Conservation (phyloP, 2,888 invertebrate species). For the Graphium colonna region DNA sequence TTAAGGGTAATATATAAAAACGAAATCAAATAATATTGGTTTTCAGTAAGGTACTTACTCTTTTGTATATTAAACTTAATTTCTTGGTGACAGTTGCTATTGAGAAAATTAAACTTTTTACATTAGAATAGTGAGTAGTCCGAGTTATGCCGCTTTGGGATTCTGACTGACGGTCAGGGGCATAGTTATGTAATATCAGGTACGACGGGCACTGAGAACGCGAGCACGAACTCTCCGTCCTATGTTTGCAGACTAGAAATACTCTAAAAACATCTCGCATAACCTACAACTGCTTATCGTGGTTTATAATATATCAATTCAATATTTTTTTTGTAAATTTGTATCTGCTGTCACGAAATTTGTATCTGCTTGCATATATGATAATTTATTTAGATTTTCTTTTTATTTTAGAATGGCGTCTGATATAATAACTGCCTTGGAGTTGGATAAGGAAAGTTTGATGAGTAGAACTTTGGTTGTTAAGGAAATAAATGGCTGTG, state of each 20-base stretch:
- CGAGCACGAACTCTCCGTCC: constrained; percentile 19
- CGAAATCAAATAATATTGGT: no score
- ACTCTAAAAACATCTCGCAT: constrained; percentile 1
- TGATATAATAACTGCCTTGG: constrained; percentile 82
- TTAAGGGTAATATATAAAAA: no score
- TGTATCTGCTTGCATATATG: no score
- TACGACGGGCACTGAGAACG: constrained; percentile 23
- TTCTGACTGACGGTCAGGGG: constrained; percentile 15
- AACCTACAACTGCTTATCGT: constrained; percentile 8
- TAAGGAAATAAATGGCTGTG: constrained; percentile 85
- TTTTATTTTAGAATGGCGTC: constrained; percentile 78
- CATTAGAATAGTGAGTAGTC: constrained; percentile 4
- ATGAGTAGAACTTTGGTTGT: constrained; percentile 81
- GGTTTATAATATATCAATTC: background rate
- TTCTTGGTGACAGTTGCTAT: background rate
- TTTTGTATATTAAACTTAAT: no score
- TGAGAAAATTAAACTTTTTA: constrained; percentile 8
- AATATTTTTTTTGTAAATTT: constrained; percentile 2
- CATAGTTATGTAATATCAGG: constrained; percentile 21
- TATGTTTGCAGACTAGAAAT: constrained; percentile 7
- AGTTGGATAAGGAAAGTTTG: constrained; percentile 80
- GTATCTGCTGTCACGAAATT: no score
- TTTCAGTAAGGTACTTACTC: no score
- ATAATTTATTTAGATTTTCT: background rate
- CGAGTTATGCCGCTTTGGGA: constrained; percentile 13